A percentile compares a stretch with the other conserved stretches of the same genome.
Conservation (phyloP, 1,140 invertebrate species). For the Arctopsyche grandis region DNA sequence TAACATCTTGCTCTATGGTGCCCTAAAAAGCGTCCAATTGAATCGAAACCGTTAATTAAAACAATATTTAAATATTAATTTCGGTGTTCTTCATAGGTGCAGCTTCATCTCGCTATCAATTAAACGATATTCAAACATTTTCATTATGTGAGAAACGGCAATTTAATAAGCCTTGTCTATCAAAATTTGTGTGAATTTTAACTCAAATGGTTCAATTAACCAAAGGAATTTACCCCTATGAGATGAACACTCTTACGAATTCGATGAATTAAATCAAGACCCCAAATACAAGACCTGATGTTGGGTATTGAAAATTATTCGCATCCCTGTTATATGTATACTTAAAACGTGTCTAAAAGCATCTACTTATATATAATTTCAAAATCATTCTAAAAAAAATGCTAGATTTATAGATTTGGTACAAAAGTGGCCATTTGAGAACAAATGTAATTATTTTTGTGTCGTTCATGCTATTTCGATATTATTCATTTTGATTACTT, state of each 20-base stretch:
- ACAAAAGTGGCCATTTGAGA: no score
- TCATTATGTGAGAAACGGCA: not conserved
- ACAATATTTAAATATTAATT: not conserved
- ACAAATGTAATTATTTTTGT: not conserved
- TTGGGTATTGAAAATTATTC: not conserved
- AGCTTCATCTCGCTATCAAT: not conserved
- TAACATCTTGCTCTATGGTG: not conserved
- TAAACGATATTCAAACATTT: conserved; percentile 6
- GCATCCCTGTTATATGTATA: not conserved
- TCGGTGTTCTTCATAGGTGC: not conserved
- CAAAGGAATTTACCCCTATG: not conserved
- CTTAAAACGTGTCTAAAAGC: no score
- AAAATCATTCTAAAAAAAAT: not conserved
- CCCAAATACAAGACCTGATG: not conserved
- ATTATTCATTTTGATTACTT: conserved; percentile 36
- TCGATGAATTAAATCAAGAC: not conserved
- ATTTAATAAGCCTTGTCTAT: not conserved
- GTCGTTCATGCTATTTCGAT: conserved; percentile 12
- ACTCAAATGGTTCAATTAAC: not conserved
- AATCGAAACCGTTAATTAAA: not conserved
- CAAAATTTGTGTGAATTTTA: not conserved
- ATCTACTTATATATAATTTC: no score
- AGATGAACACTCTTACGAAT: not conserved
- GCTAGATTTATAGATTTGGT: not conserved
- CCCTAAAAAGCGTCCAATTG: not conserved